phyloP scores from a whole-genome alignment of 2,797 vertebrate species.

The Crocodylus rhombifer region DNA sequence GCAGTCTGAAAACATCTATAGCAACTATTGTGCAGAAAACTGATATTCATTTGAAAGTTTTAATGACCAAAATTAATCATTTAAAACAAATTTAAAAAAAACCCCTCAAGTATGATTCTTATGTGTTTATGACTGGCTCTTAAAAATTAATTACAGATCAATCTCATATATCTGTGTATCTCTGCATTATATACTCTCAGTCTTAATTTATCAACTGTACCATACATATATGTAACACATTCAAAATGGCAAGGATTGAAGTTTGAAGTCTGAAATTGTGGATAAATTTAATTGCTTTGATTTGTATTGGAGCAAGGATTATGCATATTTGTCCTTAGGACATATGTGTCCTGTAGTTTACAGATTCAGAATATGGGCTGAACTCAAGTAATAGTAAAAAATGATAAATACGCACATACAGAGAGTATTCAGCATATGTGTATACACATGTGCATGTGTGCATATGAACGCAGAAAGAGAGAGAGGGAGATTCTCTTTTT shows the following conservation, averaged over 20 bases:
- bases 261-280: not conserved
- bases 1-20: not conserved
- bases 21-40: not conserved
- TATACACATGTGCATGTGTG: not conserved
- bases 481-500: not conserved
- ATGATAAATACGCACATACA: not conserved
- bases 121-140: not conserved
- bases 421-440: too few relatives aligned
- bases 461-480: not conserved
- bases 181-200: not conserved
- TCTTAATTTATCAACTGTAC: not conserved
- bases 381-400: not conserved
- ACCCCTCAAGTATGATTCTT: not conserved
- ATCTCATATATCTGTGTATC: not conserved
- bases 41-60: not conserved
- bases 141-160: not conserved
- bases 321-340: conserved; percentile 1
- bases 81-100: not conserved
- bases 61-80: not conserved
- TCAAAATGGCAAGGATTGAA: not conserved
- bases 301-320: not conserved
- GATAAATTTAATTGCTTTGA: not conserved
- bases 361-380: not conserved
- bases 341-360: not conserved
- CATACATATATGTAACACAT: not conserved